phyloP scores from a whole-genome alignment of 30 jellyfish, hydroid and myxozoan genomes.

The Morbakka virulenta region DNA sequence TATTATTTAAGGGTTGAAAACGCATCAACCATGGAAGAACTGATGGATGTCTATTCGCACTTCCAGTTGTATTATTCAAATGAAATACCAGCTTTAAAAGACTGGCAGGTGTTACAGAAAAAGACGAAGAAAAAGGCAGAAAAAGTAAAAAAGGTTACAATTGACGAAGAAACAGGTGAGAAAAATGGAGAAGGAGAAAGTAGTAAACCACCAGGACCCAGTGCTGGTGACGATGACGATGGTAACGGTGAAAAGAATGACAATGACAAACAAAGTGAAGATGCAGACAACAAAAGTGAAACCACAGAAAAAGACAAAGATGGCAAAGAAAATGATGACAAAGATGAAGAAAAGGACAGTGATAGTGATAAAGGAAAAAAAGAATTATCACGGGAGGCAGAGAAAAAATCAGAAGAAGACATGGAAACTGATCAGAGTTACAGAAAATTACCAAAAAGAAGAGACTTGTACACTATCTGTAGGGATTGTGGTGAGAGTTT shows the following conservation, averaged over 20 bases:
- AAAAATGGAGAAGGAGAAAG: slow-evolving; percentile 11
- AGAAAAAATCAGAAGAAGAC: slow-evolving; percentile 34
- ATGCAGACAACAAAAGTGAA: neutral
- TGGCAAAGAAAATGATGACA: slow-evolving; percentile 2
- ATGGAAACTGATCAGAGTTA: slow-evolving; percentile 30
- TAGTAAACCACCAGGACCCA: too few relatives aligned
- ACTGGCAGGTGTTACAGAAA: slow-evolving; percentile 51
- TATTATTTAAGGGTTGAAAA: slow-evolving; percentile 59
- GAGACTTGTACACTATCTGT: slow-evolving; percentile 86
- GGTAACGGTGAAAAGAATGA: slow-evolving; percentile 25
- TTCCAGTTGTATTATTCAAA: slow-evolving; percentile 87
- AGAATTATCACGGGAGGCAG: slow-evolving; percentile 54
- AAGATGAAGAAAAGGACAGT: slow-evolving; percentile 7
- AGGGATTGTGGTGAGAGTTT: slow-evolving; percentile 69
- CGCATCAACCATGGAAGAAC: slow-evolving; percentile 81
- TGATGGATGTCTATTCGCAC: slow-evolving; percentile 88
- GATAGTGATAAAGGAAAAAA: slow-evolving; percentile 34
- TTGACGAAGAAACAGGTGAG: slow-evolving; percentile 9
- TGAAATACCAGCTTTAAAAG: slow-evolving; percentile 74
- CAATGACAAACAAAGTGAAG: neutral
- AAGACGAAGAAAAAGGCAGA: slow-evolving; percentile 23
- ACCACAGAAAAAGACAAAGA: neutral
- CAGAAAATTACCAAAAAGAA: slow-evolving; percentile 77
- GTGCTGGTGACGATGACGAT: slow-evolving; percentile 15
- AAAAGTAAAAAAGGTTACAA: neutral